Conservation (phyloP, 2,113 vertebrate species). For the Cyrtonyx montezumae region DNA sequence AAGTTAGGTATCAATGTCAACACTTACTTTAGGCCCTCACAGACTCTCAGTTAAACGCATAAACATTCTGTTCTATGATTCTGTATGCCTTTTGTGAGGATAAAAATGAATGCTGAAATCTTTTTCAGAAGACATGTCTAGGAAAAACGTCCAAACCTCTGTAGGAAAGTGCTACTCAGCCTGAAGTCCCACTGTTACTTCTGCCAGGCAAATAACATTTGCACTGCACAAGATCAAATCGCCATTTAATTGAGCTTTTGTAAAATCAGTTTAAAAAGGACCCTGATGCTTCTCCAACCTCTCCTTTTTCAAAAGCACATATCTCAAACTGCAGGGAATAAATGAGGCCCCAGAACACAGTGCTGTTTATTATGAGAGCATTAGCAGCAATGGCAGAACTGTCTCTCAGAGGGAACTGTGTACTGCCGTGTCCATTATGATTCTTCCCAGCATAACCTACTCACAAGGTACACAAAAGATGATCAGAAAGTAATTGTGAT, state of each 20-base stretch:
- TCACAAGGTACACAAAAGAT: not conserved
- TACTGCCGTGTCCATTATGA: not conserved
- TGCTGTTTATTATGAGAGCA: not conserved
- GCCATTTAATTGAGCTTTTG: slow-evolving; percentile 46
- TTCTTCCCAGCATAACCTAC: slow-evolving; percentile 1
- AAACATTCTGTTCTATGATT: not conserved
- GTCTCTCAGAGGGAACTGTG: not conserved
- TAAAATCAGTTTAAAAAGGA: slow-evolving; percentile 41
- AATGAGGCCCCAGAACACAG: slow-evolving; percentile 10
- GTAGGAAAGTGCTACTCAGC: not conserved
- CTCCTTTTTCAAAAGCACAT: not conserved
- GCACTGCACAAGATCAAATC: slow-evolving; percentile 20
- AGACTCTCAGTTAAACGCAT: not conserved
- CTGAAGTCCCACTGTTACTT: slow-evolving; percentile 5
- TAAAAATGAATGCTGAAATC: not conserved
- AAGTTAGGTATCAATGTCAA: not conserved
- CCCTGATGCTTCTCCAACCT: slow-evolving; percentile 1
- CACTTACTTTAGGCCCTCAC: not conserved
- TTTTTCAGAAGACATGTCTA: not conserved
- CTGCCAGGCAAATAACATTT: slow-evolving; percentile 32
- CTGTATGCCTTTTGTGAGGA: not conserved
- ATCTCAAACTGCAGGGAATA: not conserved
- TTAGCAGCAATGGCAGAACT: not conserved
- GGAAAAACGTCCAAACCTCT: not conserved
- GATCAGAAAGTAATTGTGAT: not conserved